Percentiles rank a stretch among this genome's conserved stretches.
phyloP scores from a whole-genome alignment of 1,140 invertebrate genomes.

The Camponotus vicinus region DNA sequence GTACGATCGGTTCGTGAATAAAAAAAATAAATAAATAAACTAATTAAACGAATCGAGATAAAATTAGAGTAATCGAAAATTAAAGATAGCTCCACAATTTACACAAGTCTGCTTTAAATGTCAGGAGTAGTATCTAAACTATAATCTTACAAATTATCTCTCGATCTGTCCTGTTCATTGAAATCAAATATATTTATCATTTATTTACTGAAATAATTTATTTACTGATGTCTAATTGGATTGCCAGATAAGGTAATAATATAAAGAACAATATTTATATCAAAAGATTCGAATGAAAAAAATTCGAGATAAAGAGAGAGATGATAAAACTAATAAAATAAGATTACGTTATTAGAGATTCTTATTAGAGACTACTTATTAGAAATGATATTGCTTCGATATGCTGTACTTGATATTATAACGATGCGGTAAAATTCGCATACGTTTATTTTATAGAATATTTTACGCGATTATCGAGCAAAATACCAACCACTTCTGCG shows the following conservation, averaged over 20 bases:
- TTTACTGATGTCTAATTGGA: background rate
- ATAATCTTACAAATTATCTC: background rate
- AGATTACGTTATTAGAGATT: no score
- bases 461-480: background rate
- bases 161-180: no score
- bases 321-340: no score
- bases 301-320: no score
- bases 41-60: background rate
- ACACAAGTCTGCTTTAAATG: background rate
- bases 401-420: background rate
- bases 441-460: background rate
- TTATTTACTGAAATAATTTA: no score
- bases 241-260: background rate
- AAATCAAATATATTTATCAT: no score
- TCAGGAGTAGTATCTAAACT: background rate
- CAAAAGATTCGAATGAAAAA: background rate
- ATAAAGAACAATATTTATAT: background rate
- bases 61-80: background rate
- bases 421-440: background rate
- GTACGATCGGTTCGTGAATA: background rate
- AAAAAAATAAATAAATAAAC: conserved; percentile 47
- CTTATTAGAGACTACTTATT: no score
- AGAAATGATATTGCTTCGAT: no score
- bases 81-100: background rate
- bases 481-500: conserved; percentile 1